Evolutionary conservation across 1,140 invertebrate species (phyloP).

Genomic region (Scaptomyza graminum): DNA sequence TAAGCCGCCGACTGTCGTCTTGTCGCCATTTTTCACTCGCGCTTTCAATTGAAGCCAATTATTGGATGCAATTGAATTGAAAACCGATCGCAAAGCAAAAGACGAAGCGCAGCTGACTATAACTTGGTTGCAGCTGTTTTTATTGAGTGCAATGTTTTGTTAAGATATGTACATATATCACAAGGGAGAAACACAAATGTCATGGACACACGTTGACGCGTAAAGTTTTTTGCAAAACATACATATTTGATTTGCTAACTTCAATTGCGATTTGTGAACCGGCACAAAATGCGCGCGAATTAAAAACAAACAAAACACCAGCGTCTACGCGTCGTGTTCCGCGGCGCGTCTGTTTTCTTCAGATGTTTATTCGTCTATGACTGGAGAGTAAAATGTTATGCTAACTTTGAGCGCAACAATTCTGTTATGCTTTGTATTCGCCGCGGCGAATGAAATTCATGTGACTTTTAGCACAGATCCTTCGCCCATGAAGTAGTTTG

Average conservation of each 20-base stretch:
- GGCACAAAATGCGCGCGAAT: constrained; percentile 52
- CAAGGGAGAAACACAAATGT: constrained; percentile 9
- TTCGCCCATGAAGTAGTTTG: neutral
- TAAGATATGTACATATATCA: neutral
- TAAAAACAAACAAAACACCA: constrained; percentile 29
- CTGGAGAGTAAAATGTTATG: neutral
- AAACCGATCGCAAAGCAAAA: constrained; percentile 22
- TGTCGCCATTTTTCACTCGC: constrained; percentile 39
- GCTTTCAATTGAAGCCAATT: constrained; percentile 45
- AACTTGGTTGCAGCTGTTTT: constrained; percentile 11
- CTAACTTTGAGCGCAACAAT: constrained; percentile 18
- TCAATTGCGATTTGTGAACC: constrained; percentile 41
- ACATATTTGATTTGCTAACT: constrained; percentile 25
- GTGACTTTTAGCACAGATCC: neutral
- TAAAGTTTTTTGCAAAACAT: neutral
- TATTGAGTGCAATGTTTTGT: neutral
- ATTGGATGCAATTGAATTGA: constrained; percentile 46
- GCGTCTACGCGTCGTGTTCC: constrained; percentile 11
- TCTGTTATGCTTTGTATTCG: constrained; percentile 12
- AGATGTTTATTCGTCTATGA: constrained; percentile 2
- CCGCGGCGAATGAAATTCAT: neutral
- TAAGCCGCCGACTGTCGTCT: constrained; percentile 1
- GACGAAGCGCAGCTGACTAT: neutral
- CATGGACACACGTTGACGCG: constrained; percentile 3
- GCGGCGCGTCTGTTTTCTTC: neutral